phyloP scores from a whole-genome alignment of 2,888 invertebrate species.

The Erebia epiphron region DNA sequence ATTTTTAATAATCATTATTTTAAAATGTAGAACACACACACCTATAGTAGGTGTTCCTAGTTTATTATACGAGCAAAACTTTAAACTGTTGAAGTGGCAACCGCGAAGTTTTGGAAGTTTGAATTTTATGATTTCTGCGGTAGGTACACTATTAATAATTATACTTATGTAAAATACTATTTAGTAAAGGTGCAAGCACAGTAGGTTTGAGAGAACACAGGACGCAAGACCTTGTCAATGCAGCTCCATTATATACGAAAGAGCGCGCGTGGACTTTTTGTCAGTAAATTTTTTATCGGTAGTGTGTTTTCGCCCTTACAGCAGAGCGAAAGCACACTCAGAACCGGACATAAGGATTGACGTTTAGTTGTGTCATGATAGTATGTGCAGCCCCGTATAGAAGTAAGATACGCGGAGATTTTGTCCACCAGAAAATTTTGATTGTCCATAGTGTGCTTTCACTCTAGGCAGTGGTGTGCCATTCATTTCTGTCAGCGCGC shows the following conservation, averaged over 20 bases:
- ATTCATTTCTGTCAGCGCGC: background rate
- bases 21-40: background rate
- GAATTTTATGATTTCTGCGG: constrained; percentile 32
- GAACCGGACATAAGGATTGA: no score
- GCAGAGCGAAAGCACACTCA: no score
- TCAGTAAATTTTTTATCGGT: no score
- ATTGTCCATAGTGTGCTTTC: background rate
- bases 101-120: constrained; percentile 31
- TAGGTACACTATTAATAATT: constrained; percentile 23
- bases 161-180: constrained; percentile 17
- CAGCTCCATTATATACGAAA: no score
- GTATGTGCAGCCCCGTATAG: no score
- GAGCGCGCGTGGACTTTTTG: no score
- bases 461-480: background rate
- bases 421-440: no score
- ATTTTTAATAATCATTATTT: background rate
- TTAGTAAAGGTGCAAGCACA: constrained; percentile 11
- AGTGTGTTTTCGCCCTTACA: no score
- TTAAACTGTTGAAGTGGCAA: constrained; percentile 32
- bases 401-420: no score
- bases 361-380: no score
- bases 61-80: constrained; percentile 23
- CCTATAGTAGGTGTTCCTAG: background rate
- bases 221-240: background rate
- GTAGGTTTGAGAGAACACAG: background rate